Base-by-base conservation (phyloP, 2,113 vertebrate species). In the Phalacrocorax aristotelis region DNA sequence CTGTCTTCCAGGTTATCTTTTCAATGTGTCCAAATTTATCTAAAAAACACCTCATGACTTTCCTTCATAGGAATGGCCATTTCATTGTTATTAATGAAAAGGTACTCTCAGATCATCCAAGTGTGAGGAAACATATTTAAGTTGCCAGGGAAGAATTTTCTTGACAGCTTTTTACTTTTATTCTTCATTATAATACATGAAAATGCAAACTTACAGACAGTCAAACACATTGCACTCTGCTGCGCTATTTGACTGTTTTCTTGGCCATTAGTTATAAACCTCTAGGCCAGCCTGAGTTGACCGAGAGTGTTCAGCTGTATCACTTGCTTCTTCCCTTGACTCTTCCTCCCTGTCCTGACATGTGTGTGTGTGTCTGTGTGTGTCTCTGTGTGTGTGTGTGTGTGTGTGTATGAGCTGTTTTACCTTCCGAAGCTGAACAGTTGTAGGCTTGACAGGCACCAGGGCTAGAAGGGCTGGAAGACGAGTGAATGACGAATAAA, bases 91-190 rank as follows among this genome's bases (percentile, higher is more conserved):
- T 15, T 65, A 82, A 49, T 52, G 27, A 66, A 83, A 90, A 94
- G 54, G 80, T 85, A 46, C 30, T 89, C 42, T 93, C 57, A 65
- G 51, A 64, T 72, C 75, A 92, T 64, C 57, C 86, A 70, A 78
- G 57, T 36, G 25, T 38, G 70, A 60, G 61, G 29, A 93, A 89
- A 64, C 62, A 61, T 92, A 90, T 85, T 94, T 85, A 82, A 85
- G 30, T 91, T 58, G 38, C 76, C 48, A 69, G 49, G 52, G 34
- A 93, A 94, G 48, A 95, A 78, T 91, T 89, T 84, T 93, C 83
- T 93, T 95, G 83, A 95, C 81, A 90, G 57, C 34, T 70, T 88
- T 95, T 90, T 91, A 29, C 76, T 91, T 90, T 79, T 81, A 23
- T 44, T 58, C 65, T 81, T 89, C 86, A 61, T 91, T 95, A 80